Conservation (phyloP, 64 coral and sea anemone genomes). For the Platygyra sinensis region DNA sequence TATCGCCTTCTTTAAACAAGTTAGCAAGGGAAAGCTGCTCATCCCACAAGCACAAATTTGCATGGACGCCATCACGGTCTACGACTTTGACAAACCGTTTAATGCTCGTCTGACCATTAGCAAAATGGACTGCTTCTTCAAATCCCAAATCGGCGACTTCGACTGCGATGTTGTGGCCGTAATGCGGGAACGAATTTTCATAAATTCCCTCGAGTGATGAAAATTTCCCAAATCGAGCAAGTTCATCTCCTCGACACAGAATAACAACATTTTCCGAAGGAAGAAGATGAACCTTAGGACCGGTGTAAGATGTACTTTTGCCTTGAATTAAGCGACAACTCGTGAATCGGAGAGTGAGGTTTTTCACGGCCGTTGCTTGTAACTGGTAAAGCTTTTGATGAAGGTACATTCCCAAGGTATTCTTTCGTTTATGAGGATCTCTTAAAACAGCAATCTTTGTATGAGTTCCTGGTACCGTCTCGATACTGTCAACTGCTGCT, state of each 20-base stretch:
- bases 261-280: conserved; percentile 91
- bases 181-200: conserved; percentile 53
- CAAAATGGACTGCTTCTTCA: conserved; percentile 84
- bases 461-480: conserved; percentile 77
- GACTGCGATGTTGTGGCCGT: conserved; percentile 71
- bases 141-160: conserved; percentile 72
- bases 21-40: conserved; percentile 82
- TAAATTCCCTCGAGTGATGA: conserved; percentile 49
- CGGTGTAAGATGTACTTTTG: conserved; percentile 9
- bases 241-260: conserved; percentile 30
- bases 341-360: conserved; percentile 77
- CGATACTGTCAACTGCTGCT: conserved; percentile 70
- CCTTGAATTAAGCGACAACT: conserved; percentile 80
- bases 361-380: conserved; percentile 45
- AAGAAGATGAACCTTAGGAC: conserved; percentile 66
- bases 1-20: conserved; percentile 89
- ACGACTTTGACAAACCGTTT: conserved; percentile 72
- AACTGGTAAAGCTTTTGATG: conserved; percentile 92
- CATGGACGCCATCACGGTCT: conserved; percentile 78
- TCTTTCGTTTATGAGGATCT: conserved; percentile 47
- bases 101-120: conserved; percentile 84
- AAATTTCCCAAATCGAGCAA: conserved; percentile 36
- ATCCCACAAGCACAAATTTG: conserved; percentile 86
- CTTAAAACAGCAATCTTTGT: conserved; percentile 79
- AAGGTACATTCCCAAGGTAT: conserved; percentile 86